Evolutionary conservation across 2,113 vertebrate species (phyloP), one percentile per base, ranked within the genome.

Genomic region (Silurus meridionalis): DNA sequence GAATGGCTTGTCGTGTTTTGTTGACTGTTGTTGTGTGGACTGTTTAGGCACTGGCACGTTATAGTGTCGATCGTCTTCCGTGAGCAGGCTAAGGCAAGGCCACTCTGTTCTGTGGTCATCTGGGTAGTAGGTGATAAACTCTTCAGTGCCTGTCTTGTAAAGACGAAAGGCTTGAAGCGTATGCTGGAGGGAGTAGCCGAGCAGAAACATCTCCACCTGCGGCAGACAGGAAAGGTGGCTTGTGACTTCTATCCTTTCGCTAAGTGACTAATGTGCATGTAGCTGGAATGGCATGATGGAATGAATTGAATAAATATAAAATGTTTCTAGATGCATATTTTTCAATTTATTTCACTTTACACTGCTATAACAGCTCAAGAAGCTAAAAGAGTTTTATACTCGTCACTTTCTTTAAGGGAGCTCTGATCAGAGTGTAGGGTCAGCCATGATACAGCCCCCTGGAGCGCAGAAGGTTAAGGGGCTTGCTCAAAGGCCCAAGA

Each of bases 131-230:
- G 96, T 96, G 91, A 96, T 60, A 75, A 97, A 97, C 86, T 97
- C 97, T 60, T 97, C 96, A 0, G 96, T 96, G 88, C 90, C 90
- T 0, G 93, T 91, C 88, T 97, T 97, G 88, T 97, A 97, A 2
- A 97, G 91, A 9, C 97, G 93, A 89, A 96, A 97, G 17, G 96
- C 97, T 86, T 88, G 92, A 85, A 97, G 96, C 67, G 93, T 95
- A 17, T 95, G 93, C 83, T 94, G 92, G 80, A 97, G 92, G 0
- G 96, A 92, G 13, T 97, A 96, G 63, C 96, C 96, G 0, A 97
- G 95, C 15, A 97, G 96, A 89, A 97, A 97, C 97, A 97, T 97
- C 90, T 97, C 97, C 72, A 97, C 96, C 97, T 93, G 69, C 52
- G 74, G 72, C 58, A 85, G 50, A 74, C 0, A 87, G 21, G 46